phyloP scores from a whole-genome alignment of 2,888 invertebrate genomes.

The Melieria omissa region DNA sequence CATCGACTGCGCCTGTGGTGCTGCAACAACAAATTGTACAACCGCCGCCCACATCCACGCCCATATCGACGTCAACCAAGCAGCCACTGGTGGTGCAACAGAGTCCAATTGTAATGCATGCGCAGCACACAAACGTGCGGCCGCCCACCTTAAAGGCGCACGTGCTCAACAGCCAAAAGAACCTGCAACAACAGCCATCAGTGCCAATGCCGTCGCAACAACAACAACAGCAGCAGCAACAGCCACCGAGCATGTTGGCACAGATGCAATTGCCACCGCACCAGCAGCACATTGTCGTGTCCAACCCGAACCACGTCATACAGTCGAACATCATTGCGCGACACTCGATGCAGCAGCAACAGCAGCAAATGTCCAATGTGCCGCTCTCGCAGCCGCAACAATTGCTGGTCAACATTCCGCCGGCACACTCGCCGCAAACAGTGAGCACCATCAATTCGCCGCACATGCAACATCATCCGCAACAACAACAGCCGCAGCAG shows the following conservation, averaged over 20 bases:
- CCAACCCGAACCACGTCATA: slow-evolving; percentile 56
- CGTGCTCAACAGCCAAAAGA: slow-evolving; percentile 70
- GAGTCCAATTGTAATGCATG: slow-evolving; percentile 61
- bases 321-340: slow-evolving; percentile 52
- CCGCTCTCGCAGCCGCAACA: slow-evolving; percentile 56
- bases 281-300: slow-evolving; percentile 53
- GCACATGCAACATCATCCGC: slow-evolving; percentile 50
- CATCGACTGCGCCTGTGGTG: slow-evolving; percentile 43
- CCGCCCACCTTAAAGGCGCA: slow-evolving; percentile 74
- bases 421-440: slow-evolving; percentile 57
- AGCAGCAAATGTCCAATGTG: slow-evolving; percentile 39
- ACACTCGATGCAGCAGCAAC: slow-evolving; percentile 41
- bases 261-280: slow-evolving; percentile 44
- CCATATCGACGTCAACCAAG: slow-evolving; percentile 48
- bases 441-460: slow-evolving; percentile 52
- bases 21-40: slow-evolving; percentile 45
- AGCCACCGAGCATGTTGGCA: slow-evolving; percentile 33
- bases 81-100: slow-evolving; percentile 59
- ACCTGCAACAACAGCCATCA: slow-evolving; percentile 52
- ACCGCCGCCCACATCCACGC: slow-evolving; percentile 47
- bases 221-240: slow-evolving; percentile 37
- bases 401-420: slow-evolving; percentile 62
- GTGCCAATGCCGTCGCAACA: slow-evolving; percentile 34
- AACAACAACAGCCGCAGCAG: slow-evolving; percentile 48
- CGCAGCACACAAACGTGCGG: slow-evolving; percentile 62